Percentiles rank a stretch among this genome's conserved stretches.
Evolutionary conservation across 2,797 vertebrate genomes (phyloP).

Genomic region (Typhlichthys eigenmanni): DNA sequence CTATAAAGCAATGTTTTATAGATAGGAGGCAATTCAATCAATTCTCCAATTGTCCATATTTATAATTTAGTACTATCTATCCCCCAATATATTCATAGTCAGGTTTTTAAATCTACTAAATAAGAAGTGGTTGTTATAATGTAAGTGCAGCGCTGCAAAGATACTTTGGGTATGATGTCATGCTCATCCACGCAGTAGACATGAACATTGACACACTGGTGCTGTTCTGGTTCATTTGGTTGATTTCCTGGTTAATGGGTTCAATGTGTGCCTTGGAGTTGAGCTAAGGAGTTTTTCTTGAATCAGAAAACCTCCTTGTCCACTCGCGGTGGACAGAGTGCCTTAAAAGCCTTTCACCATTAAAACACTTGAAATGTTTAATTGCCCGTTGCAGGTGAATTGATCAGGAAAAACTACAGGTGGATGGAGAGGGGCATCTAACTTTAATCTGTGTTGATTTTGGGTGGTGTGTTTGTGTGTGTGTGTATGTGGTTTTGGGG

Average conservation of each 20-base stretch:
- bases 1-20: neutral
- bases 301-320: conserved; percentile 60
- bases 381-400: conserved; percentile 33
- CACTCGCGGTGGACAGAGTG: conserved; percentile 35
- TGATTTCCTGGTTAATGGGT: conserved; percentile 65
- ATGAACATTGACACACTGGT: conserved; percentile 71
- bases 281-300: conserved; percentile 58
- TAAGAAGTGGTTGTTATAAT: conserved; percentile 22
- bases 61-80: conserved; percentile 3
- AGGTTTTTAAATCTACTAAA: conserved; percentile 17
- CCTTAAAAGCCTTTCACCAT: conserved; percentile 32
- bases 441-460: conserved; percentile 32
- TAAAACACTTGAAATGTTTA: conserved; percentile 29
- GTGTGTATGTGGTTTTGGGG: conserved; percentile 27
- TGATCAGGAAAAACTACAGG: conserved; percentile 20
- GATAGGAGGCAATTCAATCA: neutral
- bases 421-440: conserved; percentile 40
- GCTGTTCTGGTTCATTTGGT: conserved; percentile 58
- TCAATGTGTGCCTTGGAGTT: conserved; percentile 51
- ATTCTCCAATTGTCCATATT: conserved; percentile 1
- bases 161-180: conserved; percentile 46
- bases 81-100: conserved; percentile 2
- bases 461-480: conserved; percentile 38
- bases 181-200: conserved; percentile 51
- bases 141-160: conserved; percentile 25